These are phyloP conservation scores for Zelleria hepariella DNA, from an alignment of 2,888 invertebrate genomes.

Conservation along the genomic window DNA sequence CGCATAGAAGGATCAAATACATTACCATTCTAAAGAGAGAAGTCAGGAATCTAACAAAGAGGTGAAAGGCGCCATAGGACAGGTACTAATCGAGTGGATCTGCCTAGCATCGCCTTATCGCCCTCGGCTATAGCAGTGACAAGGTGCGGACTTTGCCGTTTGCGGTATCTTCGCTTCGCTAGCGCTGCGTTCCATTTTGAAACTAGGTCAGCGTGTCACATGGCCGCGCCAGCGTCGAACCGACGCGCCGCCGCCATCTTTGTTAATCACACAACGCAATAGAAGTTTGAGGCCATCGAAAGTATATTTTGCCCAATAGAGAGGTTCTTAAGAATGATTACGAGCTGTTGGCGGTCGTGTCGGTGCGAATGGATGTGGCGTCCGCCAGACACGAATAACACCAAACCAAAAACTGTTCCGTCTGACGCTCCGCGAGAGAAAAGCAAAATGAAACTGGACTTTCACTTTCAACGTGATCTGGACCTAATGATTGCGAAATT, in stretches of 20 bases:
- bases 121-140: slow-evolving; percentile 1
- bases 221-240: slow-evolving; percentile 42
- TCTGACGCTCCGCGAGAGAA: slow-evolving; percentile 31
- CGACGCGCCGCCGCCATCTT: slow-evolving; percentile 52
- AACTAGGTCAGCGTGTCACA: slow-evolving; percentile 68
- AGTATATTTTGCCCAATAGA: slow-evolving; percentile 6
- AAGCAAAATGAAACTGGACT: slow-evolving; percentile 44
- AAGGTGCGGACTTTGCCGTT: slow-evolving; percentile 30
- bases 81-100: background rate
- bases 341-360: background rate
- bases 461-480: slow-evolving; percentile 49
- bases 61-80: background rate
- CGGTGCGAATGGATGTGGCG: background rate
- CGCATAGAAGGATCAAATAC: background rate
- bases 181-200: slow-evolving; percentile 66
- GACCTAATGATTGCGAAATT: slow-evolving; percentile 41
- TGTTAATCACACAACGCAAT: slow-evolving; percentile 42
- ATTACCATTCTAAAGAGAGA: background rate
- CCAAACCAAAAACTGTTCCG: slow-evolving; percentile 18
- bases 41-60: background rate
- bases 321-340: background rate
- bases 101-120: background rate
- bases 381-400: background rate
- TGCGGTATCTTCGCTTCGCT: slow-evolving; percentile 46
- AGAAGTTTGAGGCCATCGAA: slow-evolving; percentile 9